Conservation (phyloP, 2,113 vertebrate species). For the Aepyceros melampus region DNA sequence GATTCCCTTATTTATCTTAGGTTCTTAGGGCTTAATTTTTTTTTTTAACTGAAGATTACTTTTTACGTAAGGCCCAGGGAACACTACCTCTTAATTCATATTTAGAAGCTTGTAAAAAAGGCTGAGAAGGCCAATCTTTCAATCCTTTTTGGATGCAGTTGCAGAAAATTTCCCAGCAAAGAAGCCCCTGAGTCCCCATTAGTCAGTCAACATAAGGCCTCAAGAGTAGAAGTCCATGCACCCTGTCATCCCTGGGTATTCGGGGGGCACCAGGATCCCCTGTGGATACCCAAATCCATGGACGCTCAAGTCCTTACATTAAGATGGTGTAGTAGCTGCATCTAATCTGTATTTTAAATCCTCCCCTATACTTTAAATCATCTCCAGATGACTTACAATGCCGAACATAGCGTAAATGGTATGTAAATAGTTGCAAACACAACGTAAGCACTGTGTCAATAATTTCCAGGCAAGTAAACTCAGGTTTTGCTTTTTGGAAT, state of each 20-base stretch:
- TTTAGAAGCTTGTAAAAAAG: background rate
- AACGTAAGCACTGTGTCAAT: background rate
- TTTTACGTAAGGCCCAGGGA: background rate
- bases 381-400: background rate
- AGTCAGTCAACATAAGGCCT: background rate
- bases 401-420: background rate
- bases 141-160: background rate
- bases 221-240: background rate
- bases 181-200: background rate
- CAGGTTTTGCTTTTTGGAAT: background rate
- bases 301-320: background rate
- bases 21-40: background rate
- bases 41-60: background rate
- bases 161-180: background rate
- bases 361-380: background rate
- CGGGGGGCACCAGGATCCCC: background rate
- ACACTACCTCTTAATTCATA: background rate
- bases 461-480: background rate
- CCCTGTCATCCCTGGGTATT: background rate
- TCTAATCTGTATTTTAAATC: background rate
- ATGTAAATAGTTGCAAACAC: background rate
- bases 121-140: background rate
- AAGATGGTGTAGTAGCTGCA: background rate
- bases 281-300: background rate
- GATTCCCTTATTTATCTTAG: background rate